These are phyloP conservation scores for Pelvicachromis taeniatus DNA, from an alignment of 2,113 vertebrate species.

Conservation along the genomic window DNA sequence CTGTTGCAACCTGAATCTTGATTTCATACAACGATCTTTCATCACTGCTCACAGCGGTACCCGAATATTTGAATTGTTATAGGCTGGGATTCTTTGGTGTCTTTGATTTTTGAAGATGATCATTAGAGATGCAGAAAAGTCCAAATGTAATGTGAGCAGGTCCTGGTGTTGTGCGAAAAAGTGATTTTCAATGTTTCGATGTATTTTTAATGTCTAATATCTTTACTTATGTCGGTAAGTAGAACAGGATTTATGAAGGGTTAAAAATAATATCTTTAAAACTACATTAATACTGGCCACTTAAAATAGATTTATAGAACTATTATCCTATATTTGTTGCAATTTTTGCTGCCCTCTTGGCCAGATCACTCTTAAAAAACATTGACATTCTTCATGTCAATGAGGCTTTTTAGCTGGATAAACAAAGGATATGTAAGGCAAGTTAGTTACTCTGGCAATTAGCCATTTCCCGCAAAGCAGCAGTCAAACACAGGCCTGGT, in stretches of 20 bases:
- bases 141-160: no score
- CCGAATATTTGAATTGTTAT: neutral
- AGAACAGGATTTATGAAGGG: no score
- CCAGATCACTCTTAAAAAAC: neutral
- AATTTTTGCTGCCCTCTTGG: neutral
- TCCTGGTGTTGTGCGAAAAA: no score
- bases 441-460: neutral
- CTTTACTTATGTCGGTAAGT: no score
- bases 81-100: neutral
- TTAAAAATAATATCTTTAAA: neutral
- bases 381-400: neutral
- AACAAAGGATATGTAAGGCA: neutral
- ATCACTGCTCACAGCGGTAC: neutral
- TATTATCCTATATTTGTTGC: neutral
- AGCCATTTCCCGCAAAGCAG: neutral
- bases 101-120: neutral
- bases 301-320: neutral
- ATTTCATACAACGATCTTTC: neutral
- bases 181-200: no score
- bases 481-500: neutral
- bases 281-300: neutral
- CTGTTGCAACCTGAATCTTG: neutral
- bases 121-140: no score
- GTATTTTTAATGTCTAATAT: no score
- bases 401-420: neutral